These are phyloP conservation scores for Embidobia sp. DNA, from an alignment of 2,888 invertebrate species.

Conservation along the genomic window DNA sequence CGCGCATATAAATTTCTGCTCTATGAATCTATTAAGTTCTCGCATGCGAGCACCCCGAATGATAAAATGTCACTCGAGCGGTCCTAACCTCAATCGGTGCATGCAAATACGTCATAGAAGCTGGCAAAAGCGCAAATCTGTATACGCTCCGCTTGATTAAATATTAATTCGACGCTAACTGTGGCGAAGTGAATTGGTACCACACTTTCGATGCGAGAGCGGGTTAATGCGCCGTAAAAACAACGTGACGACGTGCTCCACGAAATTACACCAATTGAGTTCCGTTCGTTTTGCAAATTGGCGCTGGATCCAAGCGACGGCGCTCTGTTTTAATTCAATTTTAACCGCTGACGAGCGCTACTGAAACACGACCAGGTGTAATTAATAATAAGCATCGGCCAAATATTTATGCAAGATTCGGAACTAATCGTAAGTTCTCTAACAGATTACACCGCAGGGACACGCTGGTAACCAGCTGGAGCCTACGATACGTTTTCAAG, in stretches of 20 bases:
- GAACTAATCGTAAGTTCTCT: conserved; percentile 18
- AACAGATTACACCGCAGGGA: conserved; percentile 47
- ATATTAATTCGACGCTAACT: conserved; percentile 3
- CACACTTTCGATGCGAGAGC: too few species aligned
- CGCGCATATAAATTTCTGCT: conserved; percentile 41
- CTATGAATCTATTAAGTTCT: conserved; percentile 39
- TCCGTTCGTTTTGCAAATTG: not conserved
- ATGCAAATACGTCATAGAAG: conserved; percentile 14
- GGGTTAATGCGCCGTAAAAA: conserved; percentile 14
- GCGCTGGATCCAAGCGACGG: too few species aligned
- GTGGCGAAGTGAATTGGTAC: too few species aligned
- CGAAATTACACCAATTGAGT: too few species aligned
- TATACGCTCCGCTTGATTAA: conserved; percentile 1
- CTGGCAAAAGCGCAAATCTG: not conserved
- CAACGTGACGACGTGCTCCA: too few species aligned
- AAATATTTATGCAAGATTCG: conserved; percentile 41
- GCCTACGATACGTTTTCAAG: conserved; percentile 21
- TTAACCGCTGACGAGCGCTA: not conserved
- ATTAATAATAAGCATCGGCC: conserved; percentile 30
- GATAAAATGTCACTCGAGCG: conserved; percentile 38
- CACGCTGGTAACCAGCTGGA: not conserved
- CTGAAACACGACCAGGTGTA: conserved; percentile 12
- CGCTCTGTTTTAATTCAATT: conserved; percentile 26
- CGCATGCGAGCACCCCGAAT: conserved; percentile 16
- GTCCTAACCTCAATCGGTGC: conserved; percentile 19